A percentile compares a stretch with the other conserved stretches of the same genome.
These are phyloP conservation scores for Crotalus horridus DNA, from an alignment of 2,113 vertebrate species.

Conservation along the genomic window DNA sequence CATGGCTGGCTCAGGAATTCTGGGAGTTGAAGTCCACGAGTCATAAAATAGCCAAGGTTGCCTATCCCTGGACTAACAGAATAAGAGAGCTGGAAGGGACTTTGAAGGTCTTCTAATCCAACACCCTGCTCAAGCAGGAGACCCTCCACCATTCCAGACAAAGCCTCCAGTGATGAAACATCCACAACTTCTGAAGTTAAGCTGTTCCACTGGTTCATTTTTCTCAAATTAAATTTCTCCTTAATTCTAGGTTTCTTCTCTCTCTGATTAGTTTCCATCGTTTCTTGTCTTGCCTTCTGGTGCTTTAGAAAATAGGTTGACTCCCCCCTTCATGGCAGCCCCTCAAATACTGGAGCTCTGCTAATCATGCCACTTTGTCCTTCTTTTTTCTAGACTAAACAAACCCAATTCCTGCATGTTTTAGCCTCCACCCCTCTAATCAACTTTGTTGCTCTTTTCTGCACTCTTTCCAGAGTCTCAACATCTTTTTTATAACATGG, in stretches of 20 bases:
- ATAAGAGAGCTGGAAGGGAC: background rate
- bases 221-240: background rate
- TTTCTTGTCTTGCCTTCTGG: background rate
- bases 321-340: background rate
- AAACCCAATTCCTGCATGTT: background rate
- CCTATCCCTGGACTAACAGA: background rate
- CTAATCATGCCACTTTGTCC: background rate
- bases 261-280: background rate
- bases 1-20: too few species aligned
- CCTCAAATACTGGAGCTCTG: background rate
- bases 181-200: background rate
- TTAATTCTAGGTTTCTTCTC: background rate
- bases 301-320: background rate
- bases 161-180: background rate
- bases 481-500: background rate
- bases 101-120: background rate
- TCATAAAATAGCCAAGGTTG: too few species aligned
- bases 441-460: background rate
- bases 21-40: too few species aligned
- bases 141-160: background rate
- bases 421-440: background rate
- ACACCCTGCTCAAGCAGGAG: background rate
- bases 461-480: background rate
- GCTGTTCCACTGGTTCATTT: background rate
- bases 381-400: background rate